Conservation (phyloP, 2,797 vertebrate species). For the Eulemur rubriventer region DNA sequence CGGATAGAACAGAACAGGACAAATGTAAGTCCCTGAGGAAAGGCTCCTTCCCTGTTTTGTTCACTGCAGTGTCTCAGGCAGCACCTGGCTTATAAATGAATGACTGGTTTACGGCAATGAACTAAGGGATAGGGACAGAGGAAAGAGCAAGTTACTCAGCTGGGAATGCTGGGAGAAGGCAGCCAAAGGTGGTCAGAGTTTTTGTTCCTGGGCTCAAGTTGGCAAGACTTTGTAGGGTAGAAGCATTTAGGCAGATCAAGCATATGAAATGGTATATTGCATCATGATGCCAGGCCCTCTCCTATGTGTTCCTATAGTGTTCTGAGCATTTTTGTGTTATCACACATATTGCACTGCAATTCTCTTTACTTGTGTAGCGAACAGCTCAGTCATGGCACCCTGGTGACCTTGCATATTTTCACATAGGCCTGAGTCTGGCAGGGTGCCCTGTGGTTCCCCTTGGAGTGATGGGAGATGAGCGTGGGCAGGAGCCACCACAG, state of each 20-base stretch:
- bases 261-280: neutral
- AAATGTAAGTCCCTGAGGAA: neutral
- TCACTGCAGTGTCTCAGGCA: neutral
- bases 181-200: neutral
- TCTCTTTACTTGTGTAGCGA: neutral
- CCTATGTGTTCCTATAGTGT: too few species aligned
- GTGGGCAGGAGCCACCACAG: neutral
- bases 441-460: neutral
- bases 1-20: neutral
- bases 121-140: neutral
- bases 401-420: neutral
- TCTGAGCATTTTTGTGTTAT: neutral
- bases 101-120: neutral
- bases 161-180: neutral
- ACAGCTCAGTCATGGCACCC: neutral
- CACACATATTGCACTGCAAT: neutral
- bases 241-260: neutral
- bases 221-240: neutral
- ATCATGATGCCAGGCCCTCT: neutral
- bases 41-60: neutral
- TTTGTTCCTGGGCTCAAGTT: neutral
- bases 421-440: neutral
- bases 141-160: neutral
- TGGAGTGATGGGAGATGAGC: neutral
- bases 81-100: neutral